Base-by-base conservation (phyloP, 2,888 invertebrate species). In the Andricus curvator region DNA sequence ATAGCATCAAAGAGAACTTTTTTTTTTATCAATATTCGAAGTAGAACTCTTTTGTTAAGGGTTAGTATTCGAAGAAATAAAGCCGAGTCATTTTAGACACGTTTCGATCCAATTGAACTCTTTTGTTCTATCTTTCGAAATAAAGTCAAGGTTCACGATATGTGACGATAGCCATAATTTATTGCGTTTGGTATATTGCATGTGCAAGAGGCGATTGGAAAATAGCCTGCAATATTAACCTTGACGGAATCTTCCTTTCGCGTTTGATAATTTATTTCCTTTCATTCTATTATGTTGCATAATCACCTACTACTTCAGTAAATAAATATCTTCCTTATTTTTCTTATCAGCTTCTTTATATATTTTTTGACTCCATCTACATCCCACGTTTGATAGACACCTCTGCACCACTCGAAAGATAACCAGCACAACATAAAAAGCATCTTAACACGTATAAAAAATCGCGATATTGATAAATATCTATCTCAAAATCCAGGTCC, bases 401-500 rank as follows among this genome's bases (percentile, higher is more conserved):
- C 22, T 64, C 13, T 64, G 15, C 29, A 15, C 64, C 64, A 17
- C 64, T 64, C 17, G 29, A 29, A 6, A 25, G 13, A 62, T 25
- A 64, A 60, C 20, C 56, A 25, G 29, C 6, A 2, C 17, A 64
- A 8, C 17, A 25, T 29, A 22, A 20, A 22, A n/a, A 60, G 60
- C 9, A 22, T 60, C n/a, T 60, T 60, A 9, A 60, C 11, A 22
- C 29, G 60, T 29, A 29, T 29, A n/a, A 74, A 60, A 74, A 56
- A 13, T 56, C n/a, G 33, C 56, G 56, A 74, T 60, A 25, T 64
- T 29, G 64, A 64, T 64, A 29, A 64, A 60, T 64, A 44, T 67
- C 22, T 67, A 56, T 74, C 60, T 74, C 33, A 74, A 74, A 33
- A 56, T 74, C 33, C 74, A 29, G 51, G 74, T 60, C 74, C 74